Conservation (phyloP, 2,888 invertebrate genomes). For the Acheta domesticus region DNA sequence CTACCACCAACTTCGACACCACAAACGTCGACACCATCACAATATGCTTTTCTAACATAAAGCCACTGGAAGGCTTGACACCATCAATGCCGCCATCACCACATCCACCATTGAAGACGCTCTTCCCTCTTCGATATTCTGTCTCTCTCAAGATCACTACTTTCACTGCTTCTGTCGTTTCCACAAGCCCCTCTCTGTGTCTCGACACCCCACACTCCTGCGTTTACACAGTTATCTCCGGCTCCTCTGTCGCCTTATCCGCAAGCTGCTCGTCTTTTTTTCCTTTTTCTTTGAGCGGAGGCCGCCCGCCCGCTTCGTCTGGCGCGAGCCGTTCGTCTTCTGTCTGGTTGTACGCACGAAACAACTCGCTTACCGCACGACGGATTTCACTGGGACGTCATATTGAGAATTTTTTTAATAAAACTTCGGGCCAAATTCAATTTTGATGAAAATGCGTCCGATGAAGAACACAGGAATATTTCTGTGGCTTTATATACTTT, state of each 20-base stretch:
- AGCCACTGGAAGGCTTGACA: too few species aligned
- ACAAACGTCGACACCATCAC: too few species aligned
- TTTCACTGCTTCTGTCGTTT: neutral
- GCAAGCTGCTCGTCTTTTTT: neutral
- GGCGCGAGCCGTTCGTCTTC: neutral
- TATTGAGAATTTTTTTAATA: conserved; percentile 18
- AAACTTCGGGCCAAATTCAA: neutral
- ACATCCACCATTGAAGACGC: neutral
- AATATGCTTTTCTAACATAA: too few species aligned
- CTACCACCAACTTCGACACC: too few species aligned
- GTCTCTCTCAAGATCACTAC: neutral
- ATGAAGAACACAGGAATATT: neutral
- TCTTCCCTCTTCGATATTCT: neutral
- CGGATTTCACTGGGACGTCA: neutral
- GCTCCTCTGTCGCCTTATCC: neutral
- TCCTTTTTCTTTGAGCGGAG: neutral
- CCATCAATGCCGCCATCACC: too few species aligned
- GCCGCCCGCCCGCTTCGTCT: neutral
- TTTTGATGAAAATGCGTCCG: neutral
- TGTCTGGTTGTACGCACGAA: conserved; percentile 3
- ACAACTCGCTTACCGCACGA: neutral
- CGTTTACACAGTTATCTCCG: neutral
- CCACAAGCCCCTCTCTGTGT: neutral
- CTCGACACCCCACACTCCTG: neutral
- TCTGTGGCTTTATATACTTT: neutral